phyloP scores from a whole-genome alignment of 2,888 invertebrate species.

The Drosophila prostipennis region DNA sequence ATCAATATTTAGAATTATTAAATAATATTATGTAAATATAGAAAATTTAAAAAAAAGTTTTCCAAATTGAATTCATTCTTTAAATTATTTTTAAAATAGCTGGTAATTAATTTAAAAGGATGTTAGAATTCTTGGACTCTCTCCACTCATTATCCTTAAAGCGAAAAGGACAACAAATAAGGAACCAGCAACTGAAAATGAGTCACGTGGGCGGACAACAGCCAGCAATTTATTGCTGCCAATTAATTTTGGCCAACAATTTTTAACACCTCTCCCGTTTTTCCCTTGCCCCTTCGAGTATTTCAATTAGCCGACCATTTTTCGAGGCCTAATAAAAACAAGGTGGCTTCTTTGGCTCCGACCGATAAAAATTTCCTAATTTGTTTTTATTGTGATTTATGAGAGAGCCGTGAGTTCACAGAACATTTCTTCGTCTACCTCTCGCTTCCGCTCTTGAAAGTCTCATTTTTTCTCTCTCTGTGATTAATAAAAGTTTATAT shows the following conservation, averaged over 20 bases:
- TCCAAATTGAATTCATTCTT: background rate
- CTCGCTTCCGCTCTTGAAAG: background rate
- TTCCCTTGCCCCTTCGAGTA: conserved; percentile 40
- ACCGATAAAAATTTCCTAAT: conserved; percentile 68
- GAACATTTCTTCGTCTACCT: conserved; percentile 4
- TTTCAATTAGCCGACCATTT: conserved; percentile 68
- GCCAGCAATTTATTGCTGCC: conserved; percentile 63
- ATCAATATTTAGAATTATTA: too few species aligned
- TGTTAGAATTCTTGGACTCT: conserved; percentile 7
- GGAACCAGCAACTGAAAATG: conserved; percentile 13
- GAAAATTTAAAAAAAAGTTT: background rate
- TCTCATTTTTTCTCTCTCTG: background rate
- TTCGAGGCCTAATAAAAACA: conserved; percentile 47
- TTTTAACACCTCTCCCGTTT: conserved; percentile 50
- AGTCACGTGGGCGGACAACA: conserved; percentile 46
- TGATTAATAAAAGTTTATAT: background rate
- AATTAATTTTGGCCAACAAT: conserved; percentile 70
- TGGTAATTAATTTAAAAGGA: background rate
- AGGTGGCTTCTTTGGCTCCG: conserved; percentile 26
- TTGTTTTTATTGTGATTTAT: conserved; percentile 78
- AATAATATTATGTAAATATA: background rate
- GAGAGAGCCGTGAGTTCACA: conserved; percentile 15
- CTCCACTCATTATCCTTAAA: conserved; percentile 36
- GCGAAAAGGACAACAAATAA: background rate
- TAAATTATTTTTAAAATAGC: background rate